These are phyloP conservation scores for Dioctria linearis DNA, from an alignment of 2,888 invertebrate species.

Conservation along the genomic window DNA sequence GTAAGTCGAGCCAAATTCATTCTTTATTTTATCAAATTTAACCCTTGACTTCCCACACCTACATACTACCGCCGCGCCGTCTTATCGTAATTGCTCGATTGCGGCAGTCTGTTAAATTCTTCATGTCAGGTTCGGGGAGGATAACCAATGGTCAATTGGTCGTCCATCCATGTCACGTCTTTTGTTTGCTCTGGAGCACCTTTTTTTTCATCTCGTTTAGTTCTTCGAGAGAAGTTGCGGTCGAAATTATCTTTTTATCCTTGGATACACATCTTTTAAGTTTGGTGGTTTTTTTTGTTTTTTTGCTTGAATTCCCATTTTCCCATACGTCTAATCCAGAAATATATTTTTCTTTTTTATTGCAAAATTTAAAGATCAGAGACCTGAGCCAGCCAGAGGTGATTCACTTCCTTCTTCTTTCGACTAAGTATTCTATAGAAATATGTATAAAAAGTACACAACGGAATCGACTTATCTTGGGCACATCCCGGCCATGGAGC, in stretches of 20 bases:
- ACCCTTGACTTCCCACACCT: conserved; percentile 10
- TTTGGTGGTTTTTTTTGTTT: neutral
- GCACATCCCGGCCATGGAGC: conserved; percentile 17
- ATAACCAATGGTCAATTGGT: conserved; percentile 39
- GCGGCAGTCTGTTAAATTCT: conserved; percentile 31
- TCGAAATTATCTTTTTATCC: conserved; percentile 4
- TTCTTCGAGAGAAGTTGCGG: neutral
- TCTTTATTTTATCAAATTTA: conserved; percentile 1
- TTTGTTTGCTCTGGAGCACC: conserved; percentile 42
- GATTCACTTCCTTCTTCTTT: conserved; percentile 43
- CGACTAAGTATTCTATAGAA: too few relatives aligned
- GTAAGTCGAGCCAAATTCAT: conserved; percentile 26
- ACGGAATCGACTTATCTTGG: neutral
- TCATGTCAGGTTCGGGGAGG: conserved; percentile 6
- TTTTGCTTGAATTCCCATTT: neutral
- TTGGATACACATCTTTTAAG: neutral
- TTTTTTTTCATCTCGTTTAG: neutral
- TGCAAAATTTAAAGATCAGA: conserved; percentile 17
- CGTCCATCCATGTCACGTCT: conserved; percentile 42
- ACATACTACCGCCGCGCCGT: neutral
- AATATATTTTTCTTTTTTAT: neutral
- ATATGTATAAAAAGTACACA: too few relatives aligned
- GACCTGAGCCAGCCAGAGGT: conserved; percentile 4
- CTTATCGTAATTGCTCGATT: conserved; percentile 17
- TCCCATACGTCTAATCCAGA: neutral